Percentiles rank a stretch among this genome's conserved stretches.
These are phyloP conservation scores for Palaemon carinicauda DNA, from an alignment of 1,140 invertebrate genomes.

Conservation along the genomic window DNA sequence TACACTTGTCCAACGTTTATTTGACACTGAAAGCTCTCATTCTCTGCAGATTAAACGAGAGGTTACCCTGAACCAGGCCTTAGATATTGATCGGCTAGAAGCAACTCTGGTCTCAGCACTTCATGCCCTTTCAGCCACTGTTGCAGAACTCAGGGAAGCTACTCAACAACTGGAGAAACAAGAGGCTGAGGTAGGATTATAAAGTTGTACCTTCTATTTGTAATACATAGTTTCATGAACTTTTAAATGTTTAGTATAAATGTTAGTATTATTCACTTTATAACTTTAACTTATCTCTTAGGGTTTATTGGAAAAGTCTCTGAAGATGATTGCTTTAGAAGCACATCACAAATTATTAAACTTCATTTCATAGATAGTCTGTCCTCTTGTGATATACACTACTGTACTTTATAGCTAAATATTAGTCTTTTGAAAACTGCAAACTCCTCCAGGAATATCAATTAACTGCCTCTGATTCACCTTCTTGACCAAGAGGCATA, in stretches of 20 bases:
- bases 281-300: too few relatives aligned
- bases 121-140: neutral
- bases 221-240: too few relatives aligned
- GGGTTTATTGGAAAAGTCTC: too few relatives aligned
- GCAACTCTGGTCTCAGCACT: neutral
- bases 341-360: too few relatives aligned
- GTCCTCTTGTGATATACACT: neutral
- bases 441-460: neutral
- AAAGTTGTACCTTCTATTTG: neutral
- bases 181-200: neutral
- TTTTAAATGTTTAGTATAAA: too few relatives aligned
- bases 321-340: too few relatives aligned
- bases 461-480: neutral
- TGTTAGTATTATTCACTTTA: too few relatives aligned
- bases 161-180: neutral
- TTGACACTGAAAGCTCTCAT: too few relatives aligned
- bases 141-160: neutral
- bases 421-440: too few relatives aligned
- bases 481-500: too few relatives aligned
- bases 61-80: neutral
- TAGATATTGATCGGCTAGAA: neutral
- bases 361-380: neutral
- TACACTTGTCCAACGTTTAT: too few relatives aligned
- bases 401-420: too few relatives aligned
- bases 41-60: neutral